Evolutionary conservation across 2,888 invertebrate species (phyloP).

Genomic region (Ephialtes manifestator): DNA sequence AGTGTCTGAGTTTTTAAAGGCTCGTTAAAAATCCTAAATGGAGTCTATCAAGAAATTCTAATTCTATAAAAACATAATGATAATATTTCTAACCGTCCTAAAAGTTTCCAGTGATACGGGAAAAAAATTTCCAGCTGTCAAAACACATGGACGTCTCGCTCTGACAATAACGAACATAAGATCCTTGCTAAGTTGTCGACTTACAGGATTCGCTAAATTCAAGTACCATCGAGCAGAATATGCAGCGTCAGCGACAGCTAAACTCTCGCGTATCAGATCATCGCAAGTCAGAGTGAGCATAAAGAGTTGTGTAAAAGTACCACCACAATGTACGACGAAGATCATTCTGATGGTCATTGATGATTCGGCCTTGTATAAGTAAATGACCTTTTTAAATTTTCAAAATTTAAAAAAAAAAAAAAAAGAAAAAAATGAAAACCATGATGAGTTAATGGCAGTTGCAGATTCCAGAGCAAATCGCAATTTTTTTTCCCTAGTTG

Average conservation of each 20-base stretch:
- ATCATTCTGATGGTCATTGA: slow-evolving; percentile 53
- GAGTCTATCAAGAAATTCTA: no score
- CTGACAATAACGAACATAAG: slow-evolving; percentile 73
- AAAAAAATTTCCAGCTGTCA: slow-evolving; percentile 77
- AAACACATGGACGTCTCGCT: slow-evolving; percentile 72
- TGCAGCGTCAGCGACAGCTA: slow-evolving; percentile 71
- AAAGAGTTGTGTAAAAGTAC: slow-evolving; percentile 65
- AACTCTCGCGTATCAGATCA: slow-evolving; percentile 74
- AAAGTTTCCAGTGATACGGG: slow-evolving; percentile 77
- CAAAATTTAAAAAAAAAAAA: no score
- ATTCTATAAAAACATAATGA: not conserved
- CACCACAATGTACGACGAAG: slow-evolving; percentile 64
- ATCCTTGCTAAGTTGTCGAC: slow-evolving; percentile 68
- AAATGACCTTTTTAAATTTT: slow-evolving; percentile 6
- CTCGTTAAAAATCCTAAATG: no score
- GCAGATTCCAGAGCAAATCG: not conserved
- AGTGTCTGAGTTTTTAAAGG: no score
- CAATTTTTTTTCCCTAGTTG: not conserved
- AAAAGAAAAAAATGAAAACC: not conserved
- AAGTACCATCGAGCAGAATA: slow-evolving; percentile 75
- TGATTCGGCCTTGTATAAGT: slow-evolving; percentile 62
- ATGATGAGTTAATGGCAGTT: not conserved
- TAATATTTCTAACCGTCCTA: slow-evolving; percentile 66
- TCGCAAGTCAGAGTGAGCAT: slow-evolving; percentile 75
- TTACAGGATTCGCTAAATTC: slow-evolving; percentile 58